phyloP scores from a whole-genome alignment of 2,797 vertebrate species.

The Enteromius thamalakanensis region DNA sequence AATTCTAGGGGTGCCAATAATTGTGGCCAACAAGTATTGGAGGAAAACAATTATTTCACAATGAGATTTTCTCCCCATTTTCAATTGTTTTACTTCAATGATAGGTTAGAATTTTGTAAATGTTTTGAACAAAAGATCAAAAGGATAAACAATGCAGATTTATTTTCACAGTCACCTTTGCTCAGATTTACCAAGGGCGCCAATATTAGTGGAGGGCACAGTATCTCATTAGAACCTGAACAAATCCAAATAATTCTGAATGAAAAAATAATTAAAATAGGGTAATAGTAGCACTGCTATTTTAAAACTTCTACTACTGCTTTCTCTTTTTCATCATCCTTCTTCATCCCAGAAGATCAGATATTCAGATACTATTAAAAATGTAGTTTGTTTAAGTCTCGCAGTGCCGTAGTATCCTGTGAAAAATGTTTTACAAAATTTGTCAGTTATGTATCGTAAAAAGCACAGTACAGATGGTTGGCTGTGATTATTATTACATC shows the following conservation, averaged over 20 bases:
- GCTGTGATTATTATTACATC: conserved; percentile 14
- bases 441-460: neutral
- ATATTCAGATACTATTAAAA: neutral
- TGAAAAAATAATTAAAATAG: neutral
- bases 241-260: neutral
- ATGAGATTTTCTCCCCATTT: too few relatives aligned
- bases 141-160: too few relatives aligned
- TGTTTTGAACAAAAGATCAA: too few relatives aligned
- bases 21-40: too few relatives aligned
- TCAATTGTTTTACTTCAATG: too few relatives aligned
- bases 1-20: too few relatives aligned
- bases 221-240: neutral
- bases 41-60: too few relatives aligned
- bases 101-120: too few relatives aligned
- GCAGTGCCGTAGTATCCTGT: neutral
- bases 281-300: neutral
- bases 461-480: conserved; percentile 1
- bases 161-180: too few relatives aligned
- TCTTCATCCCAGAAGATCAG: neutral
- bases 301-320: neutral
- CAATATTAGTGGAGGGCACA: too few relatives aligned
- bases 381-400: conserved; percentile 5
- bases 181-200: too few relatives aligned
- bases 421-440: neutral
- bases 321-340: neutral